Evolutionary conservation across 1,140 invertebrate genomes (phyloP), one percentile per base, ranked within the genome.

Genomic region (Drosophila chauvacae): DNA sequence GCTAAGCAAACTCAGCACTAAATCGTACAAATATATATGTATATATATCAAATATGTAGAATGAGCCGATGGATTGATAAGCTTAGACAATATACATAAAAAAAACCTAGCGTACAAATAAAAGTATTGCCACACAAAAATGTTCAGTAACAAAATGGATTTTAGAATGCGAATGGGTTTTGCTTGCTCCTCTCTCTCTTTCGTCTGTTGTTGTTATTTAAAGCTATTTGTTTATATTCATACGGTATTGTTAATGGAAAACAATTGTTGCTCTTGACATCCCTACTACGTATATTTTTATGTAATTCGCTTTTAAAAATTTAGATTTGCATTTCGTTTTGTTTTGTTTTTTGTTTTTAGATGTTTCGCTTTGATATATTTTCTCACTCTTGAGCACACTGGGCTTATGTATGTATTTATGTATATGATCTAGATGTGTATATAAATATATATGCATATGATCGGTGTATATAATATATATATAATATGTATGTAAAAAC

Each of bases 381-480:
- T 84, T 88, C 84, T 88, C 84, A 88, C 84, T 88, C 84, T 85
- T 88, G 80, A 88, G 80, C 85, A 90, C 81, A 90, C 81, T 86
- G 82, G 81, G 82, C 82, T 85, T 88, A 71, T 26, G 26, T 26
- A 26, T 26, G 26, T 23, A 23, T 20, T 20, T 20, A 20, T 56
- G 53, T 56, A 77, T 48, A 81, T 77, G 62, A 61, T 81, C 58
- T 81, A 61, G 55, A 61, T 73, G 47, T 79, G 48, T 82, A 62
- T 65, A 77, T 60, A 48, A 76, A 59, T 78, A 63, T 76, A 66
- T 72, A 71, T 81, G 45, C 65, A 64, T 80, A 44, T 55, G 35
- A 73, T 37, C 50, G 35, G 35, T 75, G 44, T 85, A 57, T 80
- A 47, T 77, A 62, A 53, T 76, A 47, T 55, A 55, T 53, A 39